Percentiles rank a stretch among this genome's conserved stretches.
Evolutionary conservation across 2,888 invertebrate species (phyloP).

Genomic region (Unio delphinus): DNA sequence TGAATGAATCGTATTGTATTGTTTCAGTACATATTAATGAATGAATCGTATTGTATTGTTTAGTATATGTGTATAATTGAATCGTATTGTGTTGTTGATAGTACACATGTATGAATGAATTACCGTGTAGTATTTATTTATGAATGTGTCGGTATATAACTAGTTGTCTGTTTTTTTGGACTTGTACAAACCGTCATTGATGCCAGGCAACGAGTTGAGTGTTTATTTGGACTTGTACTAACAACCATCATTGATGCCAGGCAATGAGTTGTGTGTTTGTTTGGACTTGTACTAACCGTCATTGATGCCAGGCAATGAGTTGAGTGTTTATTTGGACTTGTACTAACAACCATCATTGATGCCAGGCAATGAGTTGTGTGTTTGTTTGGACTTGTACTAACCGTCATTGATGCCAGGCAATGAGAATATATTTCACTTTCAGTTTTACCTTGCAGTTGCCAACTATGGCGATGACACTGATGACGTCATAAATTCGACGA

Average conservation of each 20-base stretch:
- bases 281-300: no score
- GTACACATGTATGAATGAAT: neutral
- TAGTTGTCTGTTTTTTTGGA: no score
- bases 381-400: neutral
- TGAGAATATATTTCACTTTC: constrained; percentile 30
- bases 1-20: no score
- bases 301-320: no score
- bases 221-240: no score
- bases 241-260: no score
- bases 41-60: neutral
- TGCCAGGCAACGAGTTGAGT: no score
- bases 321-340: no score
- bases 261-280: neutral
- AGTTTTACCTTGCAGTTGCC: constrained; percentile 70
- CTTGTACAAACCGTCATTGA: no score
- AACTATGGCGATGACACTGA: constrained; percentile 59
- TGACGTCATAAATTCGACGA: constrained; percentile 56
- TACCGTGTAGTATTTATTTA: neutral
- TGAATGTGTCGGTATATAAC: neutral
- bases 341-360: no score
- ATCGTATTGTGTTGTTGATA: neutral
- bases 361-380: neutral
- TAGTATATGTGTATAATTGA: neutral
- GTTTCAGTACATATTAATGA: no score
- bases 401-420: no score